phyloP scores from a whole-genome alignment of 2,113 vertebrate genomes.

The Passer domesticus region DNA sequence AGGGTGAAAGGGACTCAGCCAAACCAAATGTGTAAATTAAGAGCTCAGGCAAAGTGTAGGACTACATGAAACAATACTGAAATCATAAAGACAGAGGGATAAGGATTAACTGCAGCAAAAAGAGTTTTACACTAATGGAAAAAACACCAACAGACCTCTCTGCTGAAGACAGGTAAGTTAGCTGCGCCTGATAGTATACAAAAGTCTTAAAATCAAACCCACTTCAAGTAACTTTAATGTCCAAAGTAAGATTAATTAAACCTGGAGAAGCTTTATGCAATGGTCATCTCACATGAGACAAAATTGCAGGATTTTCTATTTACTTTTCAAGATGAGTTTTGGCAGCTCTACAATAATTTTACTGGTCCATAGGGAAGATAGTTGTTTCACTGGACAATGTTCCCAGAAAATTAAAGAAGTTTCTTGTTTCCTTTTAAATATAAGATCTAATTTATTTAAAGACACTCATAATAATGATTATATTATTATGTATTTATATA shows the following conservation, averaged over 20 bases:
- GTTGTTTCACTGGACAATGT: constrained; percentile 23
- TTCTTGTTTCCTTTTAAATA: background rate
- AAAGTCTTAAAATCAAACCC: background rate
- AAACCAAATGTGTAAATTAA: constrained; percentile 77
- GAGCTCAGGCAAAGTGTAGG: constrained; percentile 58
- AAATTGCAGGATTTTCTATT: constrained; percentile 34
- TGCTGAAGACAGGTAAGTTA: background rate
- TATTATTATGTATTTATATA: background rate
- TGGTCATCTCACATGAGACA: background rate
- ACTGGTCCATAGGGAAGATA: constrained; percentile 30
- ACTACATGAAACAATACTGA: constrained; percentile 59
- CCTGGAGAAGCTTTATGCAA: background rate
- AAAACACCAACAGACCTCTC: background rate
- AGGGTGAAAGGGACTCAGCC: constrained; percentile 72
- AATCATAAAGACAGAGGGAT: constrained; percentile 55
- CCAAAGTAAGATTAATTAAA: background rate
- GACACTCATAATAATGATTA: background rate
- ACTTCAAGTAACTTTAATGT: background rate
- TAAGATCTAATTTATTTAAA: background rate
- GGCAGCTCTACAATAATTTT: constrained; percentile 50
- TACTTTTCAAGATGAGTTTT: constrained; percentile 46
- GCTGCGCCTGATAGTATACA: background rate
- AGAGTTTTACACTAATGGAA: background rate
- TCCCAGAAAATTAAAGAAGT: constrained; percentile 40
- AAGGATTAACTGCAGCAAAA: constrained; percentile 38